Evolutionary conservation across 2,888 invertebrate species (phyloP), one percentile per base, ranked within the genome.

Genomic region (Dryocosmus kuriphilus): DNA sequence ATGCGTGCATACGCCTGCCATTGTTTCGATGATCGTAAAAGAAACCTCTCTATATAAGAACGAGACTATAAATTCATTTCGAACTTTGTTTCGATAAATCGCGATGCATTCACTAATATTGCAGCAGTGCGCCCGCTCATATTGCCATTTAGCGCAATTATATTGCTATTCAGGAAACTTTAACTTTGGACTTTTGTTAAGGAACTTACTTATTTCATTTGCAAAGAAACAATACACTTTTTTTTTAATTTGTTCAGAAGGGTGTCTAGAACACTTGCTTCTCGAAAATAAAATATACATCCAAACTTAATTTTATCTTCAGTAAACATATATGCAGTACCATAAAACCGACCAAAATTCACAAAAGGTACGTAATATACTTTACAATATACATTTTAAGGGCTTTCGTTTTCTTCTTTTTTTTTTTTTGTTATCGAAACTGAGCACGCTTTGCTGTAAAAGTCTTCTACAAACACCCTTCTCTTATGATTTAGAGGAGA

Each of bases 81-180:
- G 14, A 71, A 71, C 14, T 71, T 51, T 51, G 30, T 71, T 51
- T 71, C 71, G 71, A 71, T 71, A 71, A 71, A 30, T 71, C 51
- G 46, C 30, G 19, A 46, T 46, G 24, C 67, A 46, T 41, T 30
- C 30, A 46, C 30, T 46, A 67, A 51, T 51, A 51, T 51, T 27
- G 41, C 46, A 46, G 41, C 67, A 19, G 41, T 27, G 14, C 27
- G 19, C 35, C 38, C 0, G 27, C 19, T 46, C 41, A 67, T 67
- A 46, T 71, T 30, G 71, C 51, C 71, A 71, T 51, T 71, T 46
- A 67, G 41, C 16, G 38, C 46, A 67, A 67, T 67, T 71, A 30
- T 71, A 30, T 71, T 71, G 27, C 41, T 22, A 65, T 65, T 1
- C 9, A 46, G 14, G 19, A 67, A 46, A 16, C n/a, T 71, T 24